Conservation (phyloP, 2,797 vertebrate genomes). For the Diceros bicornis region DNA sequence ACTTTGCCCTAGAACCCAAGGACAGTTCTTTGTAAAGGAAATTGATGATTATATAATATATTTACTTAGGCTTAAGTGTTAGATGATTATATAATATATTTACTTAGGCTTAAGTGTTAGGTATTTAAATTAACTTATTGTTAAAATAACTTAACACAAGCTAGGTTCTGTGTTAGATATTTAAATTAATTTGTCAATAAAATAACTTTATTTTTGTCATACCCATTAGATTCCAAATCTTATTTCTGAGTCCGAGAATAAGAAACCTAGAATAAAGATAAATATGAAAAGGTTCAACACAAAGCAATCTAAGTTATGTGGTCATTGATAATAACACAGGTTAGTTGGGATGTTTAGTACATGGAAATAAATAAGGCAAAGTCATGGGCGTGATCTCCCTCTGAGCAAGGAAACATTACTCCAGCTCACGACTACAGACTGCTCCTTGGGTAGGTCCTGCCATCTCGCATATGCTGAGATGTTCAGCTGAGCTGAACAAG, state of each 20-base stretch:
- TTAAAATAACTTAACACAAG: not conserved
- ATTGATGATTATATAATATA: not conserved
- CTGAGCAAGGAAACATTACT: not conserved
- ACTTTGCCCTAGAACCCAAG: not conserved
- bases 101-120: not conserved
- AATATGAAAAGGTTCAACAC: not conserved
- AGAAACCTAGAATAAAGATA: slow-evolving; percentile 3
- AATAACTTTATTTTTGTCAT: not conserved
- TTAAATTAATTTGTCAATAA: not conserved
- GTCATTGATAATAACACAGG: not conserved
- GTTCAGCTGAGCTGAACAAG: not conserved
- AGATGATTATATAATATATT: too few species aligned
- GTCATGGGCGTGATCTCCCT: not conserved
- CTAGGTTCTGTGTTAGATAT: not conserved
- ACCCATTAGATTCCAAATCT: not conserved
- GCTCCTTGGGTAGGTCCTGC: not conserved
- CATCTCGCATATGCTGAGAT: too few species aligned
- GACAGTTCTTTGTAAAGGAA: not conserved
- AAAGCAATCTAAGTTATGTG: not conserved
- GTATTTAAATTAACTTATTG: slow-evolving; percentile 24
- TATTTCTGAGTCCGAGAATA: slow-evolving; percentile 30
- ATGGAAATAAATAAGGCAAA: not conserved
- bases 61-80: slow-evolving; percentile 7
- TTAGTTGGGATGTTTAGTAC: not conserved
- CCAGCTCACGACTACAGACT: not conserved